Evolutionary conservation across 2,888 invertebrate genomes (phyloP).

Genomic region (Dioctria linearis): DNA sequence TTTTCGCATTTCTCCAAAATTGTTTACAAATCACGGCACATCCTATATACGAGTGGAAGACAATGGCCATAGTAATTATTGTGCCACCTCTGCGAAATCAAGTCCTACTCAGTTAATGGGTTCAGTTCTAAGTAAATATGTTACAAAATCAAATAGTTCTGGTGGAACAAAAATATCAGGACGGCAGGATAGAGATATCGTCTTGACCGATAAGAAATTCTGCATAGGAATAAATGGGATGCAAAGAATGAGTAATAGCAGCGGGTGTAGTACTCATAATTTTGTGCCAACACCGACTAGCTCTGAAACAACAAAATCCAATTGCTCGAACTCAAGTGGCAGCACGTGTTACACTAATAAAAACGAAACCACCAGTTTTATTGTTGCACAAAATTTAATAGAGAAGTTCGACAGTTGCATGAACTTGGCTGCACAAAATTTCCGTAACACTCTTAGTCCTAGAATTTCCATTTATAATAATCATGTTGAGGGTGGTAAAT

Average conservation of each 20-base stretch:
- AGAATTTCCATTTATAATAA: constrained; percentile 11
- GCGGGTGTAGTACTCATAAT: background rate
- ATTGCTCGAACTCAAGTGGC: background rate
- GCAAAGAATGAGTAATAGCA: background rate
- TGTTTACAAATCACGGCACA: constrained; percentile 52
- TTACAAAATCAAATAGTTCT: background rate
- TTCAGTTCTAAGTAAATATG: constrained; percentile 8
- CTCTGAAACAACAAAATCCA: background rate
- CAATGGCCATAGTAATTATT: constrained; percentile 9
- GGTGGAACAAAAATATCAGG: background rate
- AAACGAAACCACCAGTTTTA: constrained; percentile 56
- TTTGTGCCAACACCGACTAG: background rate
- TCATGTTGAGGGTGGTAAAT: background rate
- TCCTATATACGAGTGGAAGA: constrained; percentile 52
- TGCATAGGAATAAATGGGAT: constrained; percentile 52
- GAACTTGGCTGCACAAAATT: constrained; percentile 43
- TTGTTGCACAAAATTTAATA: constrained; percentile 46
- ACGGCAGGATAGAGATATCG: constrained; percentile 52
- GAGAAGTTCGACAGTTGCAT: constrained; percentile 54
- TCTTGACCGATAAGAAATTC: constrained; percentile 57
- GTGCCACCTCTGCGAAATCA: background rate
- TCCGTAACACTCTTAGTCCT: constrained; percentile 37
- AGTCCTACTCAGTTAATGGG: constrained; percentile 25
- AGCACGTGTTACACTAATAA: constrained; percentile 7
- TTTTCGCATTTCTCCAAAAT: constrained; percentile 55